These are phyloP conservation scores for Anas platyrhynchos DNA, from an alignment of 2,113 vertebrate genomes.

Conservation along the genomic window DNA sequence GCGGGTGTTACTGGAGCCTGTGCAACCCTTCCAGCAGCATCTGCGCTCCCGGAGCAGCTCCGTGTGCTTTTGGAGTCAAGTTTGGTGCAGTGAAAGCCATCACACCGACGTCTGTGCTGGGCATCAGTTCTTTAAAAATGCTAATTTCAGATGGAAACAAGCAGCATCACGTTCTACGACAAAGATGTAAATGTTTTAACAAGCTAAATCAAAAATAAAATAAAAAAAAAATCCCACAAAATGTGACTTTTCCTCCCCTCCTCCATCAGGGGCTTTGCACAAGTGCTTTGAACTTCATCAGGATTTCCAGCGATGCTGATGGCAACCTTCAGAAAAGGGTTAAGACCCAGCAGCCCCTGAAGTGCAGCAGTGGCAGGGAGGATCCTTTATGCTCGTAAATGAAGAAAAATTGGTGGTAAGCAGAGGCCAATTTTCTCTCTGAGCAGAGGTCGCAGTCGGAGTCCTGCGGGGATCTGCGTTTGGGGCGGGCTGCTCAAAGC, in stretches of 20 bases:
- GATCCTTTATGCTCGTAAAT: fast-evolving
- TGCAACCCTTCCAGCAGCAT: no score
- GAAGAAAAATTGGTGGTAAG: neutral
- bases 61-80: no score
- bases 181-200: fast-evolving
- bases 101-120: no score
- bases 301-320: neutral
- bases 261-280: neutral
- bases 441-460: fast-evolving
- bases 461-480: neutral
- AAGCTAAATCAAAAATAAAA: fast-evolving
- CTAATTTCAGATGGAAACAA: neutral
- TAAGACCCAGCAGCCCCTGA: neutral
- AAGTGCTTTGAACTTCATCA: fast-evolving
- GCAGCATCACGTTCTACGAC: neutral
- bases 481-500: neutral
- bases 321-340: neutral
- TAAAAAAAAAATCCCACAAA: neutral
- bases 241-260: neutral
- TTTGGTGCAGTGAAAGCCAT: neutral
- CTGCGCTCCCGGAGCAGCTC: no score
- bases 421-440: fast-evolving
- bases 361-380: neutral
- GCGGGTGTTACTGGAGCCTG: no score
- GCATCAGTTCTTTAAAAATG: neutral